Conservation (phyloP, 2,113 vertebrate species). For the Phrynocephalus versicolor region DNA sequence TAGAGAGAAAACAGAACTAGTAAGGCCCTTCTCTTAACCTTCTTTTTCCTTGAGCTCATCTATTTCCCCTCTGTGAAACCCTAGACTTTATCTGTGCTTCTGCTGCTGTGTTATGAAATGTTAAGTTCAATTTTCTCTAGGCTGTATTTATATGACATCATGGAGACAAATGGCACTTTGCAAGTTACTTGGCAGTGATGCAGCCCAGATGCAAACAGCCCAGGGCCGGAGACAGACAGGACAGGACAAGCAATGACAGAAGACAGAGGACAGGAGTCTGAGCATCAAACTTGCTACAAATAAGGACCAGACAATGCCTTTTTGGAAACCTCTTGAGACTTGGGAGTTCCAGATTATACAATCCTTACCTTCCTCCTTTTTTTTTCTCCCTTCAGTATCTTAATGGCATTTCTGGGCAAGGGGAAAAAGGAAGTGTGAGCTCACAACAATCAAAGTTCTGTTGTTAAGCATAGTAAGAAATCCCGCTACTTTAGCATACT, state of each 20-base stretch:
- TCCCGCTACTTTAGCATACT: too few species aligned
- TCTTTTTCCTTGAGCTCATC: background rate
- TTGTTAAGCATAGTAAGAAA: too few species aligned
- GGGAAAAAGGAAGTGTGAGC: background rate
- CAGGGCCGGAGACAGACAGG: background rate
- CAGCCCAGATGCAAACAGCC: background rate
- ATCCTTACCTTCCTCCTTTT: background rate
- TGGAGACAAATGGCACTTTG: background rate
- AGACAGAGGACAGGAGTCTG: constrained; percentile 1
- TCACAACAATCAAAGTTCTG: background rate
- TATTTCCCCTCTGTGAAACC: constrained; percentile 10
- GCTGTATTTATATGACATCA: constrained; percentile 15
- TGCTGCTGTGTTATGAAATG: constrained; percentile 2
- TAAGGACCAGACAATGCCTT: background rate
- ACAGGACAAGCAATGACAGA: background rate
- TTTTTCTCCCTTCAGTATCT: constrained; percentile 1
- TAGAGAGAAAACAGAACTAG: constrained; percentile 5
- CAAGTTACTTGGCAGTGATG: constrained; percentile 19
- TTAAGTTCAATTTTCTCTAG: constrained; percentile 7
- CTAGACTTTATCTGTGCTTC: constrained; percentile 8
- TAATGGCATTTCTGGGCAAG: background rate
- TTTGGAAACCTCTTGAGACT: background rate
- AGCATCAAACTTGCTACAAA: background rate
- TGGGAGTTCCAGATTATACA: background rate
- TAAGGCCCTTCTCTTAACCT: background rate